Percentiles rank a stretch among this genome's conserved stretches.
Evolutionary conservation across 2,113 vertebrate genomes (phyloP).

Genomic region (Anhinga rufa): DNA sequence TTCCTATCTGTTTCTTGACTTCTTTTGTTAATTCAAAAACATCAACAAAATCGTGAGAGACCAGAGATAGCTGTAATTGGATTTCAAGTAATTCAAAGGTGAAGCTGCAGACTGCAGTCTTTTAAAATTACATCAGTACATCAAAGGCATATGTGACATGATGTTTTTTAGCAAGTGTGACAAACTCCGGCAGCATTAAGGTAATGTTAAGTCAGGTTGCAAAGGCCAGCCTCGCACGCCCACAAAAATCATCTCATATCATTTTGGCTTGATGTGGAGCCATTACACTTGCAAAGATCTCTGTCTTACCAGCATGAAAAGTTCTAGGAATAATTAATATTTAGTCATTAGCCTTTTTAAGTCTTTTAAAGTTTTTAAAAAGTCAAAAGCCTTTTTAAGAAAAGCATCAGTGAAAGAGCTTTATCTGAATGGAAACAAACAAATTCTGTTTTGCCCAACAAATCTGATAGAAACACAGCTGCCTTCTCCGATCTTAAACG

Average conservation of each 20-base stretch:
- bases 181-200: conserved; percentile 31
- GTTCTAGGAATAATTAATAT: conserved; percentile 48
- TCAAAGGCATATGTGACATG: conserved; percentile 36
- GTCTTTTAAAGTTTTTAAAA: too few species aligned
- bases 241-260: conserved; percentile 1
- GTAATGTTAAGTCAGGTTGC: neutral
- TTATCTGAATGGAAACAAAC: conserved; percentile 45
- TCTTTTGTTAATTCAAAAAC: conserved; percentile 63
- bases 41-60: conserved; percentile 50
- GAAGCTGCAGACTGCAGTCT: conserved; percentile 44
- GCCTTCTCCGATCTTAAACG: conserved; percentile 22
- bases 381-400: conserved; percentile 32
- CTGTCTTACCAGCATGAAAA: neutral
- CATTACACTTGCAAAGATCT: conserved; percentile 25
- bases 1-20: conserved; percentile 52
- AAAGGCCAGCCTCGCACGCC: neutral
- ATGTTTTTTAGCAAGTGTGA: conserved; percentile 19
- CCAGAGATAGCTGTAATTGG: conserved; percentile 42
- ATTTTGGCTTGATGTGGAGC: neutral
- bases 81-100: conserved; percentile 60
- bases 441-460: conserved; percentile 23
- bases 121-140: conserved; percentile 59
- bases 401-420: conserved; percentile 32
- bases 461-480: conserved; percentile 35
- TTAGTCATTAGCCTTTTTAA: neutral